Evolutionary conservation across 2,888 invertebrate genomes (phyloP), one percentile per base, ranked within the genome.

Genomic region (Ischnus inquisitorius): DNA sequence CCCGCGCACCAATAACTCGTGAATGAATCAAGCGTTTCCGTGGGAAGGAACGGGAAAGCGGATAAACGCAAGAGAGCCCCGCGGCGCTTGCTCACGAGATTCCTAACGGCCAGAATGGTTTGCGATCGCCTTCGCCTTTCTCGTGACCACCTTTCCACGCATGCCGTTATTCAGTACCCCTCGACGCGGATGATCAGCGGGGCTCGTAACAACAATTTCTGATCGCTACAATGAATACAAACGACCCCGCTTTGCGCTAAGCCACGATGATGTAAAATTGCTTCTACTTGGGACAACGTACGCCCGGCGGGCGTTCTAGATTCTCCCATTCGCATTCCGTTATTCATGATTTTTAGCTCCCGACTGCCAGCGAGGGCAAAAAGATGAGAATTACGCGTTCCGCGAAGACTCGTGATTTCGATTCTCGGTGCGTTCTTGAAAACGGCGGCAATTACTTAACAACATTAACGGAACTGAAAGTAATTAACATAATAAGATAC

Each of bases 1-100:
- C 39, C 62, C 48, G n/a, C n/a, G 28, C 48, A 48, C 69, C 79
- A 71, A 83, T 83, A 83, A 75, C 79, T 79, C 79, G 69, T 48
- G 79, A 83, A 79, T 75, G 69, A 69, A 83, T 75, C 83, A 69
- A 69, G 69, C 74, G 69, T 69, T 79, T 62, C 43, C 75, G 68
- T 25, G 62, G 39, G 28, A 64, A 69, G 34, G 43, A 62, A 75
- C 51, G 78, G 41, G 25, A 62, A 51, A 72, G 46, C 46, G 25
- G 72, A 41, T 43, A 4, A 43, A 22, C 54, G 48, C 48, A 3
- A 43, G 39, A 72, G 39, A 72, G 39, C 71, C 48, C 34, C 19
- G 48, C 51, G 69, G 54, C 69, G 22, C 3, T 22, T 8, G n/a
- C 51, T 51, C 51, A 28, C 68, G 51, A 34, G 51, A 69, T 28